Evolutionary conservation across 2,888 invertebrate species (phyloP).

Genomic region (Anagyrus pseudococci): DNA sequence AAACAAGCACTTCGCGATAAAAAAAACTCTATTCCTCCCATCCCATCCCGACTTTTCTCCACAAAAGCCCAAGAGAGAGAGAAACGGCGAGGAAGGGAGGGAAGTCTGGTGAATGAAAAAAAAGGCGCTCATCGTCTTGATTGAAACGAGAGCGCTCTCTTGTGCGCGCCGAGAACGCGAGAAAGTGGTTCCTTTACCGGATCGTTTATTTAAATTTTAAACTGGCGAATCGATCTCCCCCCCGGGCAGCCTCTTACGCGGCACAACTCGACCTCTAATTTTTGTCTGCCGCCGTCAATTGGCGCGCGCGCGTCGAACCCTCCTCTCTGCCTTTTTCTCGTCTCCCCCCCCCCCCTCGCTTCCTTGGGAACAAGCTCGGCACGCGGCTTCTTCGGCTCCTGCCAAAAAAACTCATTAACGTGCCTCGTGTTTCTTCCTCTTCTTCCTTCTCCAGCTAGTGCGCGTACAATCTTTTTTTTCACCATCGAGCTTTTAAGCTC

Average conservation of each 20-base stretch:
- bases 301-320: neutral
- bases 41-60: too few species aligned
- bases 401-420: slow-evolving; percentile 62
- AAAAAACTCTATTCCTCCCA: too few species aligned
- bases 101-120: too few species aligned
- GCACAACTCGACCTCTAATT: slow-evolving; percentile 47
- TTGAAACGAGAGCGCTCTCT: too few species aligned
- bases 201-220: slow-evolving; percentile 59
- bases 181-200: slow-evolving; percentile 38
- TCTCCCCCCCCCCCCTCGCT: neutral
- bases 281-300: slow-evolving; percentile 42
- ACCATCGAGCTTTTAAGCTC: too few species aligned
- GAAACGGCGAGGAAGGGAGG: too few species aligned
- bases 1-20: too few species aligned
- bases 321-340: neutral
- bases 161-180: neutral
- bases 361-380: slow-evolving; percentile 47
- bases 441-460: slow-evolving; percentile 25
- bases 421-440: slow-evolving; percentile 44
- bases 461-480: slow-evolving; percentile 21
- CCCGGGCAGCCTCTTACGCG: slow-evolving; percentile 34
- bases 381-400: slow-evolving; percentile 54
- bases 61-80: too few species aligned
- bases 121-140: too few species aligned
- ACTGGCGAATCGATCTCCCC: slow-evolving; percentile 54